Percentiles rank a stretch among this genome's conserved stretches.
Conservation (phyloP, 2,888 invertebrate genomes). For the Drosophila sordidula region DNA sequence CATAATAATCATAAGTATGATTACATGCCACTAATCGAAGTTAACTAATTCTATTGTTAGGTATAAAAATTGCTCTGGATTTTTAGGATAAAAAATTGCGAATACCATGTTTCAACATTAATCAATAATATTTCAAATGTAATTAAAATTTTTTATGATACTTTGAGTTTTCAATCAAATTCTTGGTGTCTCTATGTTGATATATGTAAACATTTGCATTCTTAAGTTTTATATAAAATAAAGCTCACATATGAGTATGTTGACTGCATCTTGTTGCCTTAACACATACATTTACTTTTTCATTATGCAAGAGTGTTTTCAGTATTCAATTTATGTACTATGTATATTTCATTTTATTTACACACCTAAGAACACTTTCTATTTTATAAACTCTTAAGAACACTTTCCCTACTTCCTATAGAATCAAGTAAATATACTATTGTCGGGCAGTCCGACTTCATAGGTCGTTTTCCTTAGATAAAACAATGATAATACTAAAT, state of each 20-base stretch:
- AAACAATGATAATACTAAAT: too few relatives aligned
- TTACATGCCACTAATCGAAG: constrained; percentile 34
- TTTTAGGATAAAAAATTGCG: constrained; percentile 46
- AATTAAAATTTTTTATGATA: constrained; percentile 51
- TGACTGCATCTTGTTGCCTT: constrained; percentile 42
- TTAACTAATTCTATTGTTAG: constrained; percentile 64
- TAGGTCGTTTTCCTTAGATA: constrained; percentile 11
- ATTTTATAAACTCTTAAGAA: constrained; percentile 1
- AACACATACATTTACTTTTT: constrained; percentile 18
- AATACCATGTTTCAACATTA: constrained; percentile 49
- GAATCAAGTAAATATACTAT: neutral
- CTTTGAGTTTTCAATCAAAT: constrained; percentile 36
- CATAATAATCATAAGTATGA: constrained; percentile 15
- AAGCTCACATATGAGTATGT: constrained; percentile 15
- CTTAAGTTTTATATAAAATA: constrained; percentile 14
- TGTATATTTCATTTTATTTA: constrained; percentile 5
- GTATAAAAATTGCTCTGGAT: constrained; percentile 62
- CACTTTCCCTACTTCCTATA: neutral
- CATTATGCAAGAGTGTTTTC: constrained; percentile 28
- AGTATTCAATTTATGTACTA: constrained; percentile 16
- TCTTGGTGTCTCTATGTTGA: constrained; percentile 60
- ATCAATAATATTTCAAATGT: constrained; percentile 54
- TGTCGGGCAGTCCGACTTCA: constrained; percentile 12
- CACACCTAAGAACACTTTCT: neutral
- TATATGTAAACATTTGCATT: constrained; percentile 30